Percentiles rank a stretch among this genome's conserved stretches.
phyloP scores from a whole-genome alignment of 2,113 vertebrate genomes.

The Coracopsis vasa region DNA sequence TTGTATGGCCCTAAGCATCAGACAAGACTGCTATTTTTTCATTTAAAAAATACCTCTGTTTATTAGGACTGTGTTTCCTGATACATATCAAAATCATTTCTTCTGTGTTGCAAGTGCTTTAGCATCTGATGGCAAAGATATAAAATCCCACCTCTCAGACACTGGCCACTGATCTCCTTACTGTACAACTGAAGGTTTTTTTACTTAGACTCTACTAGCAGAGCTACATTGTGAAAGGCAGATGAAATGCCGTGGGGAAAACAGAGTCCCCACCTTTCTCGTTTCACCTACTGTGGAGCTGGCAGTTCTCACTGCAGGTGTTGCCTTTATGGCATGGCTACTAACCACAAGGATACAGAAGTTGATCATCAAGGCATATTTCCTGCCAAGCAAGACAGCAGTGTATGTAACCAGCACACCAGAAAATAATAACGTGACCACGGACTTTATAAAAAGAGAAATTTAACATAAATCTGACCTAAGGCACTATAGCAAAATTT shows the following conservation, averaged over 20 bases:
- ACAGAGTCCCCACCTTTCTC: neutral
- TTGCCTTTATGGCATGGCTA: neutral
- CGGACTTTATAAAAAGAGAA: conserved; percentile 9
- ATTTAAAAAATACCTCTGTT: neutral
- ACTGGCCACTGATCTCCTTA: neutral
- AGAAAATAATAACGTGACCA: conserved; percentile 38
- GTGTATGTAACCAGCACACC: neutral
- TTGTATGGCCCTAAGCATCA: neutral
- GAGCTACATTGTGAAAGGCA: neutral
- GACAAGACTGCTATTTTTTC: neutral
- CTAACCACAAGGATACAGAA: neutral
- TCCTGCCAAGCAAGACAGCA: conserved; percentile 31
- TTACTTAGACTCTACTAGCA: neutral
- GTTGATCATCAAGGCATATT: conserved; percentile 21
- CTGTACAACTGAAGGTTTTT: neutral
- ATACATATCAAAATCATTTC: neutral
- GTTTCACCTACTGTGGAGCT: neutral
- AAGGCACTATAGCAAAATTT: conserved; percentile 25
- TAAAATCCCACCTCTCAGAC: neutral
- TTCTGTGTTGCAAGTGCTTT: neutral
- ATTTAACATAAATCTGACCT: conserved; percentile 42
- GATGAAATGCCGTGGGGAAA: neutral
- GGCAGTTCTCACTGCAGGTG: neutral
- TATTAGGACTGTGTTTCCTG: neutral
- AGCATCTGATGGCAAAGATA: neutral